Base-by-base conservation (phyloP, 1,140 invertebrate genomes). In the Maconellicoccus hirsutus region DNA sequence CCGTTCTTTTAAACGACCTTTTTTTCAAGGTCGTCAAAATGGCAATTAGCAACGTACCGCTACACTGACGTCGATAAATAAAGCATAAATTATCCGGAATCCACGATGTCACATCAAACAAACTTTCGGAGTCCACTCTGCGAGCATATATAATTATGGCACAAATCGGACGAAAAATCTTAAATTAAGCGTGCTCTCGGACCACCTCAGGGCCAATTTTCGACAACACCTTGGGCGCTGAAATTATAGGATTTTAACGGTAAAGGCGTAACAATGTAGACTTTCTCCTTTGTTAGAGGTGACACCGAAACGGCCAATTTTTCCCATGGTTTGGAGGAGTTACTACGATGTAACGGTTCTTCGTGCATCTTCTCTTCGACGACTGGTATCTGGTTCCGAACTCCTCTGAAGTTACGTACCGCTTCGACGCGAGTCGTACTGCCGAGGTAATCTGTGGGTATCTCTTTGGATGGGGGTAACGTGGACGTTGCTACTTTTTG, bases 191-290 rank as follows among this genome's bases (percentile, higher is more conserved):
- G n/a, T n/a, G n/a, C n/a, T n/a, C n/a, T 33, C 29, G 12, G 29
- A 33, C 29, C 29, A 33, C 29, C 29, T 33, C 22, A 66, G 19
- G 42, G 61, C 61, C 61, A 66, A 66, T 26, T 66, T 12, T 66
- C 61, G 61, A 26, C 19, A 26, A 66, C 61, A 66, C 25, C 61
- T 10, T 66, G 3, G 25, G 25, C 25, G 25, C 61, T 66, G 39
- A 33, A 25, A 72, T 69, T 22, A 66, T 66, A 66, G 10, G 21
- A 25, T 14, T 10, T 66, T 12, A 66, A 26, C 10, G 87, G 82
- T 72, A 86, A 84, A 8, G 88, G 87, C 1, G 89, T 91, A 1
- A 91, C 88, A 10, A 91, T 85, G 75, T 90, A 90, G 0, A 90
- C 83, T 78, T 87, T 87, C 79, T 91, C 89, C 74, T 87, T 89